Base-by-base conservation (phyloP, 2,113 vertebrate species). In the Todiramphus chloris region DNA sequence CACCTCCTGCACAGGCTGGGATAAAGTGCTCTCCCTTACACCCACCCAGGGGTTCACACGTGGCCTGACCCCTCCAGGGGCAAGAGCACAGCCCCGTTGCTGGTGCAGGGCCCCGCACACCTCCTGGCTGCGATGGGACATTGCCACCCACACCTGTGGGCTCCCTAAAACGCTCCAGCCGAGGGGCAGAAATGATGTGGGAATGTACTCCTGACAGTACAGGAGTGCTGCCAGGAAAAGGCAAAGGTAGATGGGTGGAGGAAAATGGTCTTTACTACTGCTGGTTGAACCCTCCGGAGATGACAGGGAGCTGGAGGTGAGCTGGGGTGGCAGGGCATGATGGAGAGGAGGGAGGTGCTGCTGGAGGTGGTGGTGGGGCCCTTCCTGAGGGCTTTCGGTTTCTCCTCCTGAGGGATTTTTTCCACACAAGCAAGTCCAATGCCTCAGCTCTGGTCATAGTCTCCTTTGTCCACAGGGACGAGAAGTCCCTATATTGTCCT, bases 81-180 rank as follows among this genome's bases (percentile, higher is more conserved):
- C 46, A 75, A 48, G 18, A 46, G 24, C 6, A 6, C 62, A 79
- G 62, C 37, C 48, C 16, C 12, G 9, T 5, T 21, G 28, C 35
- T 74, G 39, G 50, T 4, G 6, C 27, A 39, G 58, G 48, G 51
- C 51, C 77, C 50, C 5, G 4, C 48, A 53, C 13, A 16, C 6
- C n/a, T 59, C 58, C 62, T 6, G 7, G 35, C 33, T 63, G 37
- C 2, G 1, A 7, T 4, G 16, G 27, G 59, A 44, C 69, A 88
- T 7, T 1, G 7, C 66, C 11, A 6, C 1, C 1, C 11, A n/a
- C 48, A n/a, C 21, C 60, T 0, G 0, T 0, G 15, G 39, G 56
- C 56, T 62, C 1, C 2, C 44, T 43, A 80, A 5, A 81, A 28
- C n/a, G 11, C 17, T 0, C 4, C 48, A 73, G 43, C 43, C 62